Base-by-base conservation (phyloP, 2,797 vertebrate species). In the Argyrosomus regius region DNA sequence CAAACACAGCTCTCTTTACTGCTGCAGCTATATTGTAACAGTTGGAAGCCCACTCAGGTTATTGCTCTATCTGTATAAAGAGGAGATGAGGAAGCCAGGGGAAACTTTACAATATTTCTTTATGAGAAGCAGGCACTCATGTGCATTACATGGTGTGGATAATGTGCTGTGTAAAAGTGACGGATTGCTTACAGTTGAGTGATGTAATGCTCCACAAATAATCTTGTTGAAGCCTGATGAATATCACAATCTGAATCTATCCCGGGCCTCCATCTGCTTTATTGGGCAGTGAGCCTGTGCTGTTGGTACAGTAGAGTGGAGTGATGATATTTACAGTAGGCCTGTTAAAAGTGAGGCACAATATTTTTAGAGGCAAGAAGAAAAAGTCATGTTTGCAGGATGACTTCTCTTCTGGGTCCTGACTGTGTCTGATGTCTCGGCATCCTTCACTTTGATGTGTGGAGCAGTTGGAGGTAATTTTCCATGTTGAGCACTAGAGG, bases 61-160 rank as follows among this genome's bases (percentile, higher is more conserved):
- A 89, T 90, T 91, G 81, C 83, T 75, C 77, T 39, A 24, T 83
- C 77, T 79, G 75, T 78, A 65, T 80, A 78, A 79, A 78, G 65
- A 83, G 60, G 48, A 63, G 53, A 80, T 39, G 68, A 65, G 77
- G 57, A 80, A 64, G 58, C 77, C 1, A 13, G 75, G 52, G 43
- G 64, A 77, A 77, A 71, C 67, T 85, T 90, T 90, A 90, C 83
- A 83, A 22, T 82, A 82, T 72, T 67, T 72, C 75, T 91, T 90
- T 90, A 90, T 72, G 87, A 85, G 89, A 50, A 61, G 53, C 74
- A 74, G 78, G 75, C 80, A 87, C 87, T 92, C 85, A 79, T 83
- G 80, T 85, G 73, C 87, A 81, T 90, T 88, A 88, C 87, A 72
- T 59, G 58, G 83, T 16, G 35, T 80, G 83, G 81, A 88, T 85